Base-by-base conservation (phyloP, 2,113 vertebrate species). In the Herpailurus yagouaroundi region DNA sequence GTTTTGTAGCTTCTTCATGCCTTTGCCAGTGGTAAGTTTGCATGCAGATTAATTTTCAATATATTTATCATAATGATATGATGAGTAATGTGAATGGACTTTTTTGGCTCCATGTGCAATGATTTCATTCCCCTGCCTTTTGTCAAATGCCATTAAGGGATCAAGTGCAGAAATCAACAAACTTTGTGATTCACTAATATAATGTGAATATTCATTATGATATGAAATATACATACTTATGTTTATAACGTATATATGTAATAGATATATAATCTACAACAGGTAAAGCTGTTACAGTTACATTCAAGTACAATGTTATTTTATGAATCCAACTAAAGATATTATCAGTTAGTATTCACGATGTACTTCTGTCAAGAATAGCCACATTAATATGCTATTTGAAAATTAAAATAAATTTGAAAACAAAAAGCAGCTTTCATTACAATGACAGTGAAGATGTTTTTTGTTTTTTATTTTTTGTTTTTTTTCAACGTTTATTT, bases 341-440 rank as follows among this genome's bases (percentile, higher is more conserved):
- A 48, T 23, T 48, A 74, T 21, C 31, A 69, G 25, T 68, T 87
- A 52, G 50, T 76, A 60, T 16, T 69, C 48, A 90, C 12, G 33
- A 23, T 76, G 25, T 27, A 82, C 15, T 88, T 96, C 41, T 57
- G 64, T 63, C 87, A 18, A 48, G 15, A 89, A 29, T 15, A n/a
- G 64, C 19, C 50, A 91, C 21, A 66, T 57, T 63, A 95, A 77
- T 27, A 41, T 60, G 6, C 7, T 89, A 14, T 48, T 86, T 85
- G 50, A 79, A 85, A 96, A 87, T 68, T 87, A 69, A 86, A 74
- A 81, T 38, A 87, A 36, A 7, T 66, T 74, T 95, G 48, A 66
- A 81, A 81, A 63, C 52, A 41, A 97, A 90, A 73, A 36, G 0
- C 2, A 63, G 12, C 6, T 64, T 93, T 86, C 45, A 21, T 50